Evolutionary conservation across 2,113 vertebrate species (phyloP).

Genomic region (Stercorarius parasiticus): DNA sequence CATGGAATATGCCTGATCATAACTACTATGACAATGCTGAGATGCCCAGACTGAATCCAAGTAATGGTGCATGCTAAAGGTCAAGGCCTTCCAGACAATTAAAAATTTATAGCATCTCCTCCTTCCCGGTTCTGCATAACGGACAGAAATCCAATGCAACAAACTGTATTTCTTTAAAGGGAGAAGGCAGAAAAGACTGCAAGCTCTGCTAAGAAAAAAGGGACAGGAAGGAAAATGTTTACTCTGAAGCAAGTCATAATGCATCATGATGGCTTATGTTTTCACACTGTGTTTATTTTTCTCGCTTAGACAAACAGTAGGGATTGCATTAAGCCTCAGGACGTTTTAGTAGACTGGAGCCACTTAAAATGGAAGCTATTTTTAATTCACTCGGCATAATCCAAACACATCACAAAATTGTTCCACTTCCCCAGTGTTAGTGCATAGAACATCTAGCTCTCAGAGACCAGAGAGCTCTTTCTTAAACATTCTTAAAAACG

Average conservation of each 20-base stretch:
- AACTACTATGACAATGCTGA: neutral
- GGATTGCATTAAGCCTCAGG: neutral
- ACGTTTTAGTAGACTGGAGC: neutral
- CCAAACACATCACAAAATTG: neutral
- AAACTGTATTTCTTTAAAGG: neutral
- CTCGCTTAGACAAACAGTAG: neutral
- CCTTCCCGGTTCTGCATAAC: neutral
- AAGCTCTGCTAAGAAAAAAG: neutral
- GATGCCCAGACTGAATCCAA: neutral
- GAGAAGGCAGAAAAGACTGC: neutral
- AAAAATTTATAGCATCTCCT: neutral
- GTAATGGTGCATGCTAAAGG: neutral
- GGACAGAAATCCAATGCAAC: neutral
- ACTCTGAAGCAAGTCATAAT: neutral
- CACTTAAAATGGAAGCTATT: slow-evolving; percentile 39
- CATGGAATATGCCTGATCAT: neutral
- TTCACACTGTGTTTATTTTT: slow-evolving; percentile 24
- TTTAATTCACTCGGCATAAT: slow-evolving; percentile 33
- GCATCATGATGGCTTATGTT: neutral
- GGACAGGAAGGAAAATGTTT: neutral
- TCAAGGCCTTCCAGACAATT: neutral
- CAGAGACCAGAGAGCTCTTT: neutral
- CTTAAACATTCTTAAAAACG: neutral
- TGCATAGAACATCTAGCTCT: neutral
- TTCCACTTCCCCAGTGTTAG: neutral